Base-by-base conservation (phyloP, 1,140 invertebrate genomes). In the Caerostris extrusa region DNA sequence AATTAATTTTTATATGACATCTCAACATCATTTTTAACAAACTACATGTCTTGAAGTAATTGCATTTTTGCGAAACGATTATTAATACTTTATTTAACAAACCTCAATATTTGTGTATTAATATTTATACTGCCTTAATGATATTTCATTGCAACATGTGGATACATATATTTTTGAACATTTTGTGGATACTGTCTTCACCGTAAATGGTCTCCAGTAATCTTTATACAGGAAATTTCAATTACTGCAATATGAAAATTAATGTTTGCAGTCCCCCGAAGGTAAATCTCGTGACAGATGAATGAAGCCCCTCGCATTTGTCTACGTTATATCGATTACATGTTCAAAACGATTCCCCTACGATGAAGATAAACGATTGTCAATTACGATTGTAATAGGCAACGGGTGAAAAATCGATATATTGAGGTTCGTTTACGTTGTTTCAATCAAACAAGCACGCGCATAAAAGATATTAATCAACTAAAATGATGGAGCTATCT, bases 331-430 rank as follows among this genome's bases (percentile, higher is more conserved):
- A 77, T 77, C 69, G 34, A 77, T 77, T 77, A 77, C 69, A 53
- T 77, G 69, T 77, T 77, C 69, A 77, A 77, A 77, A 77, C 34
- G 10, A 77, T 77, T 50, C 50, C 8, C 34, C 8, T 14, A 5
- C 34, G 69, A 77, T 77, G 69, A 53, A 77, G 69, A 77, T 77
- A 53, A 77, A 77, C 34, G 69, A 77, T 77, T 77, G 69, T 77
- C 69, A 77, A 50, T 77, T 53, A 77, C 6, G 50, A 77, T 77
- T 34, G 34, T 71, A 71, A 71, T 19, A 7, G 67, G 34, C 34
- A 53, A 12, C 19, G 69, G 34, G 50, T 77, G 69, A 77, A 77
- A 53, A 77, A 77, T 77, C 69, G 69, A 50, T 77, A 34, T 2
- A 14, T 7, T 34, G 34, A 50, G 50, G 50, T 71, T 77, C 19